Percentiles rank a stretch among this genome's conserved stretches.
Conservation (phyloP, 2,888 invertebrate genomes). For the Mesochorus sp. region DNA sequence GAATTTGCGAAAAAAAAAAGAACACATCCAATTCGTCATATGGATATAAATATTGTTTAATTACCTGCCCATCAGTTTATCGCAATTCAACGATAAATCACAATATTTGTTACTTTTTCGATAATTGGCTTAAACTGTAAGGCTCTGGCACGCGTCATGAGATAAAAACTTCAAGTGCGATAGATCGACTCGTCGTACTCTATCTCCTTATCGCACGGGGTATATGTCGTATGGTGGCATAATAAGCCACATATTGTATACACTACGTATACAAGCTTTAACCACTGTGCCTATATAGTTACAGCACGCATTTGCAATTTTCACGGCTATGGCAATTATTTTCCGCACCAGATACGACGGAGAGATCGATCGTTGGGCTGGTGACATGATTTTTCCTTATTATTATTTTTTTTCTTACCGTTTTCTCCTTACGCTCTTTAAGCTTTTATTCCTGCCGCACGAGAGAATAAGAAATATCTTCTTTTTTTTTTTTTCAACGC, state of each 20-base stretch:
- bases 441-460: no score
- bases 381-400: slow-evolving; percentile 6
- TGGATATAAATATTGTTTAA: no score
- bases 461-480: no score
- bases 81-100: neutral
- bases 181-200: slow-evolving; percentile 20
- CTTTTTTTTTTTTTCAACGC: neutral
- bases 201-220: neutral
- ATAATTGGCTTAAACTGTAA: neutral
- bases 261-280: slow-evolving; percentile 14
- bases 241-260: no score
- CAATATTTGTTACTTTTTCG: neutral
- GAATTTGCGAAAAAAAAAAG: no score
- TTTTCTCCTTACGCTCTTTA: neutral
- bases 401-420: neutral
- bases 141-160: neutral
- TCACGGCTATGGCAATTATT: slow-evolving; percentile 71
- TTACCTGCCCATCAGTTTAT: no score
- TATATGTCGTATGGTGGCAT: no score
- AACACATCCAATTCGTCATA: no score
- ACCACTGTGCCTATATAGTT: slow-evolving; percentile 31
- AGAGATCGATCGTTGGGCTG: slow-evolving; percentile 69
- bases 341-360: slow-evolving; percentile 72
- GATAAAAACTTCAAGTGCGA: slow-evolving; percentile 45
- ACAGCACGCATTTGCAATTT: slow-evolving; percentile 54